Evolutionary conservation across 2,888 invertebrate species (phyloP), one percentile per base, ranked within the genome.

Genomic region (Actias luna): DNA sequence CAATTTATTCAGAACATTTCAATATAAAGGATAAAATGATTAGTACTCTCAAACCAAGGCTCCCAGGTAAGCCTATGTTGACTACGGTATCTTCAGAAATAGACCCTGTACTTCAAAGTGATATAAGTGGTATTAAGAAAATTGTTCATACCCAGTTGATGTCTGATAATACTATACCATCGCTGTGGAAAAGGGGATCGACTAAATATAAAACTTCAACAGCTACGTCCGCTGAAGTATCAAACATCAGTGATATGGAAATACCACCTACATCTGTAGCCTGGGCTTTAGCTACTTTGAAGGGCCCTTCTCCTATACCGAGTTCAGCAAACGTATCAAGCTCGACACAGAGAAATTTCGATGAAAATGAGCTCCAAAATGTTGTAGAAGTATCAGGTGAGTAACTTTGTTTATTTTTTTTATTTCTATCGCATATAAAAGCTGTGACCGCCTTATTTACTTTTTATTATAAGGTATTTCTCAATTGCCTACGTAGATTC

Each of bases 201-300:
- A 89, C 87, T 4, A 93, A 88, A 66, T 93, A 80, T 69, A 77
- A 79, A 1, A 77, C 87, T 8, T 80, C 89, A 18, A 83, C 88
- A 14, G 76, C 79, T 4, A 72, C 85, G 12, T 84, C 85, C 7
- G 69, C 79, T 7, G 88, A 85, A 62, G 73, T 70, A 57, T 72
- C 77, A 7, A 82, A 80, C 31, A 65, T 79, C 1, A 82, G 79
- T 61, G 89, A 89, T 33, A 74, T 92, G 70, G 89, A 90, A 67
- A 90, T 93, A 65, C 93, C 93, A 14, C 90, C 93, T 7, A 89
- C 93, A 0, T 82, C 93, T 5, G 89, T 93, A 4, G 93, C 93
- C 0, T 93, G 93, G 93, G 92, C 93, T 0, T 73, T 94, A 39
- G 93, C 92, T 1, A 88, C 93, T 61, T 72, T 93, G 55, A 87